Conservation (phyloP, 2,113 vertebrate species). For the Planiliza haematocheilus region DNA sequence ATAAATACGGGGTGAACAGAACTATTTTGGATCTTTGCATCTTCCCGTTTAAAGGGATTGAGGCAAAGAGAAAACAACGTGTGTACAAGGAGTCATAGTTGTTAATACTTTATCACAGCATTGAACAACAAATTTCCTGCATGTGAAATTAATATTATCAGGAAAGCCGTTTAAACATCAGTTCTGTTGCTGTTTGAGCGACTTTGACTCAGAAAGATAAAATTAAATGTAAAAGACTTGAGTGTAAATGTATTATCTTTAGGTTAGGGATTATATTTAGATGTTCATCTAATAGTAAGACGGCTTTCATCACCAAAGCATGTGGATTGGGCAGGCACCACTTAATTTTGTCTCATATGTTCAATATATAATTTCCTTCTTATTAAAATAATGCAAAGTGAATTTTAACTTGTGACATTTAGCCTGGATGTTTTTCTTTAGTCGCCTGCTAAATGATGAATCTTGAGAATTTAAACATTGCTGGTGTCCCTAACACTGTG, state of each 20-base stretch:
- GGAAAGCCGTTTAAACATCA: no score
- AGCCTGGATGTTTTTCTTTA: neutral
- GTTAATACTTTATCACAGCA: neutral
- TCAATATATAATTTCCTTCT: conserved; percentile 22
- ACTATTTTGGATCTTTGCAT: no score
- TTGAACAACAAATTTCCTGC: neutral
- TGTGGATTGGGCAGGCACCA: conserved; percentile 75
- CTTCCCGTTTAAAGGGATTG: no score
- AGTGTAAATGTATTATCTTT: no score
- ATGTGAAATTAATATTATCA: no score
- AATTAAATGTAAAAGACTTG: no score
- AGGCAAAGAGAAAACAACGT: no score
- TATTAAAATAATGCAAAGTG: neutral
- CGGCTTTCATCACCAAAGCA: conserved; percentile 16
- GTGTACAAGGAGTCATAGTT: no score
- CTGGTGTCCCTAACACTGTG: conserved; percentile 70
- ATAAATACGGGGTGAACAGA: no score
- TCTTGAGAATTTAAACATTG: conserved; percentile 41
- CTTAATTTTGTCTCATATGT: conserved; percentile 17
- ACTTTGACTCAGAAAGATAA: no score
- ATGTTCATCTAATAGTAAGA: neutral
- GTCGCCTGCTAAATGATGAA: conserved; percentile 21
- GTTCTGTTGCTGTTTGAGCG: no score
- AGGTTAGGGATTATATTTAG: neutral
- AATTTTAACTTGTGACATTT: conserved; percentile 7